Conservation (phyloP, 2,888 invertebrate species). For the Nephrotoma guestfalica region DNA sequence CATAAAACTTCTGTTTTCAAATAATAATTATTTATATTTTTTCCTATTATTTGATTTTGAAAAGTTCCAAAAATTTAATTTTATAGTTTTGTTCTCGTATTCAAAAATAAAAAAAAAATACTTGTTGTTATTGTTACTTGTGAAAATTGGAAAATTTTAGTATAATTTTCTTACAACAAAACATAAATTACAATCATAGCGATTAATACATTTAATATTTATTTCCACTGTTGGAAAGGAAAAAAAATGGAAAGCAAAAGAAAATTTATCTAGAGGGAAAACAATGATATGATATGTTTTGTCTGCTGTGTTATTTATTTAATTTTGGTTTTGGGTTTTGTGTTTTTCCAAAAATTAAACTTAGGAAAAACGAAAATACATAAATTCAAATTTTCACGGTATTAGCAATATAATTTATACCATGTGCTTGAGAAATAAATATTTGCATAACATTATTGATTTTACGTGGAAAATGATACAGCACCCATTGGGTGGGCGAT, state of each 20-base stretch:
- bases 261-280: neutral
- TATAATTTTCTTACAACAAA: neutral
- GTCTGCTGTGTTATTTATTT: neutral
- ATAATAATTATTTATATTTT: neutral
- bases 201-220: neutral
- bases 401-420: neutral
- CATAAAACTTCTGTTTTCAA: neutral
- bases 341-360: neutral
- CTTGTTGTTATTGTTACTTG: neutral
- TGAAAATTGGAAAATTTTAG: neutral
- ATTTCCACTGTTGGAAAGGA: neutral
- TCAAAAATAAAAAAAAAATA: no score
- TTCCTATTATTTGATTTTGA: no score
- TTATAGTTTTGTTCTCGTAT: neutral
- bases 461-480: neutral
- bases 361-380: neutral
- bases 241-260: neutral
- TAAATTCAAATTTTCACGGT: neutral
- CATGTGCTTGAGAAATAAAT: neutral
- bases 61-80: neutral
- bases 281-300: neutral
- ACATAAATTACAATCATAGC: neutral
- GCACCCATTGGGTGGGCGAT: no score
- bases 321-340: no score
- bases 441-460: neutral